Base-by-base conservation (phyloP, 1,140 invertebrate genomes). In the Maconellicoccus hirsutus region DNA sequence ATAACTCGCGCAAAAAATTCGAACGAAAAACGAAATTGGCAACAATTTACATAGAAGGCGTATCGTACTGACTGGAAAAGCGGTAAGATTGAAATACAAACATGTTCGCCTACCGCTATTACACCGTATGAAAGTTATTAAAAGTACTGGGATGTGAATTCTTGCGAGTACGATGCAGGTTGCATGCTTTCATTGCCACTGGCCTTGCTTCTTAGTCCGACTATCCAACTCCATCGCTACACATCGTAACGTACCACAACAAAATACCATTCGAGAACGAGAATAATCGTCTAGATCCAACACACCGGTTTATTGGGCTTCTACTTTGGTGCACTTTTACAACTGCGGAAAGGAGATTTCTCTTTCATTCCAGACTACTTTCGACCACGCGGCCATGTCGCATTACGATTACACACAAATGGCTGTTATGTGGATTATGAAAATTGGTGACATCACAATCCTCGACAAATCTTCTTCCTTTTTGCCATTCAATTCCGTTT, bases 331-430 rank as follows among this genome's bases (percentile, higher is more conserved):
- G 61, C 61, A 25, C 61, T 66, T 66, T 66, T 66, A 66, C 61
- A 66, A 66, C 61, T 25, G 61, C 61, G 61, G 61, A 66, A 66
- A 66, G 52, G 25, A 26, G 25, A 26, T 66, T 66, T 66, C 61
- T 66, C 61, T 66, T 66, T 66, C 61, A 66, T 66, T 66, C 61
- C 61, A 66, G 61, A 66, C 21, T 26, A 66, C 61, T 66, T 66
- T 66, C 61, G 61, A 66, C 61, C 61, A 26, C 19, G 19, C 61
- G 61, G 22, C 3, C 61, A 66, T 22, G 61, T 66, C 61, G 61
- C 61, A 66, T 23, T 22, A 66, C 61, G 61, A 66, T 66, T 66
- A 66, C 22, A 66, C 61, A 19, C 19, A 66, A 22, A 19, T 12
- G 22, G 19, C 61, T 66, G 25, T 66, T 25, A 66, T 26, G 61